phyloP scores from a whole-genome alignment of 2,888 invertebrate genomes.

The Zootermopsis nevadensis region DNA sequence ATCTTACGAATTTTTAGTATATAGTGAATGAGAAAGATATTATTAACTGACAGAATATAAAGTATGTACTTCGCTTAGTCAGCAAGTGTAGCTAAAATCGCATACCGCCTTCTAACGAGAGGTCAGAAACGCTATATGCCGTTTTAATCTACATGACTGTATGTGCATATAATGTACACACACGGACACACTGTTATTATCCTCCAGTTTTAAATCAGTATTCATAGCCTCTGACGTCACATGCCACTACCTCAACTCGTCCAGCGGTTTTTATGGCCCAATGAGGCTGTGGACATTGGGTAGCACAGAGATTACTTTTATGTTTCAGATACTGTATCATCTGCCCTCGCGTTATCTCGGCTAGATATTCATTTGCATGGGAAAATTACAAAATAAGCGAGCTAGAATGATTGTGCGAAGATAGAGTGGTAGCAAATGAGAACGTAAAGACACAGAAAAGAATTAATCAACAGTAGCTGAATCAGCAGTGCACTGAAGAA shows the following conservation, averaged over 20 bases:
- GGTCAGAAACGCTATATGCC: neutral
- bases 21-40: neutral
- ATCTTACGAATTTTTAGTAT: neutral
- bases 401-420: neutral
- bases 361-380: constrained; percentile 46
- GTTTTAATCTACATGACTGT: neutral
- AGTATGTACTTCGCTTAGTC: neutral
- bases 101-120: neutral
- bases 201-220: constrained; percentile 45
- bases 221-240: constrained; percentile 46
- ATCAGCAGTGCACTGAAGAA: neutral
- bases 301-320: constrained; percentile 39
- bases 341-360: constrained; percentile 36
- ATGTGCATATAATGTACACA: constrained; percentile 1
- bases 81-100: neutral
- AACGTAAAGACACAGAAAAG: neutral
- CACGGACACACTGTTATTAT: constrained; percentile 26
- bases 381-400: constrained; percentile 45
- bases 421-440: neutral
- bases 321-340: constrained; percentile 32
- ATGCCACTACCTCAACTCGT: neutral
- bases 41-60: neutral
- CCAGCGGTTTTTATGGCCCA: constrained; percentile 12
- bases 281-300: neutral
- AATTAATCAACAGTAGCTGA: neutral